Evolutionary conservation across 2,113 vertebrate species (phyloP).

Genomic region (Anarrhichthys ocellatus): DNA sequence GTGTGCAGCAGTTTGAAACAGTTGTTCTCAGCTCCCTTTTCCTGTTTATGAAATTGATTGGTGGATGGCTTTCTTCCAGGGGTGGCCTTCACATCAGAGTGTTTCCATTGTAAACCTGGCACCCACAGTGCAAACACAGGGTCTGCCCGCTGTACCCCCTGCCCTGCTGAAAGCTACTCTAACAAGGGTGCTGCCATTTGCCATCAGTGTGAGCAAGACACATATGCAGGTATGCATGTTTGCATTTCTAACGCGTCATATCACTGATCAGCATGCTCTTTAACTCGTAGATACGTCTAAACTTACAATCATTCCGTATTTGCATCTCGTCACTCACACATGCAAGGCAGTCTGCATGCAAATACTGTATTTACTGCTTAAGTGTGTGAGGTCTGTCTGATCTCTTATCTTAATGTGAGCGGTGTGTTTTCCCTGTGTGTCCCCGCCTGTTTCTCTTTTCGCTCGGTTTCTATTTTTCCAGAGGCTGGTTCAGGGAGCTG

Average conservation of each 20-base stretch:
- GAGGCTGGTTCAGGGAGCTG: slow-evolving; percentile 88
- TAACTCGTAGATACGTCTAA: not conserved
- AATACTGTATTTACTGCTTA: slow-evolving; percentile 46
- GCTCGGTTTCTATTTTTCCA: slow-evolving; percentile 55
- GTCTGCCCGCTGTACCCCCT: slow-evolving; percentile 86
- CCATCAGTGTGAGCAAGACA: slow-evolving; percentile 84
- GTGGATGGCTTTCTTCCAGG: slow-evolving; percentile 75
- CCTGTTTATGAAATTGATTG: slow-evolving; percentile 34
- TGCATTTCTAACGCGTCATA: slow-evolving; percentile 4
- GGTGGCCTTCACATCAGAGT: slow-evolving; percentile 95
- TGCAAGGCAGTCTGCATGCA: slow-evolving; percentile 23
- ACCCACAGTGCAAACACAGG: slow-evolving; percentile 86
- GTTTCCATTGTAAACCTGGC: slow-evolving; percentile 95
- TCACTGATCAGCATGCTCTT: not conserved
- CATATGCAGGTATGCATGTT: slow-evolving; percentile 86
- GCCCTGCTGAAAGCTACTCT: slow-evolving; percentile 87
- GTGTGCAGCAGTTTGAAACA: not conserved
- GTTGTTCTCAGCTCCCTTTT: not conserved
- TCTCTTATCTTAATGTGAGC: slow-evolving; percentile 65
- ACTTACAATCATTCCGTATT: not conserved
- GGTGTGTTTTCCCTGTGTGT: slow-evolving; percentile 39
- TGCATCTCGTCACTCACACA: not conserved
- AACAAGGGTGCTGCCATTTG: slow-evolving; percentile 90
- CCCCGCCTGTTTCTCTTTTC: slow-evolving; percentile 20
- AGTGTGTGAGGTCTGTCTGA: slow-evolving; percentile 42